A percentile compares a stretch with the other conserved stretches of the same genome.
Conservation (phyloP, 2,113 vertebrate species). For the Microcebus lehilahytsara region DNA sequence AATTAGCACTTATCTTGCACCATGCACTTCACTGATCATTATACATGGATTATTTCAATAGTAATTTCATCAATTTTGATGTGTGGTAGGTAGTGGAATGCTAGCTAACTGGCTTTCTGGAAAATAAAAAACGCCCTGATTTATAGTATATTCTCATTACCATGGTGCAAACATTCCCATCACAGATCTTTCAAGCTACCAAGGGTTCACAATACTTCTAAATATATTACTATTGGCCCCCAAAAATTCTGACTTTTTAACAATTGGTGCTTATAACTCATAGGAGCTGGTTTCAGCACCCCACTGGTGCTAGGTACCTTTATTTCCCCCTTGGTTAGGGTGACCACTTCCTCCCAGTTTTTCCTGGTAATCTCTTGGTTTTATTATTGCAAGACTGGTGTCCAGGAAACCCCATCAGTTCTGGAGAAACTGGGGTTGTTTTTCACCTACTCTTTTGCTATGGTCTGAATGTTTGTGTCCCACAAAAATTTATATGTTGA, state of each 20-base stretch:
- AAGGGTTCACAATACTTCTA: neutral
- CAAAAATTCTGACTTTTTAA: neutral
- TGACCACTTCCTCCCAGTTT: neutral
- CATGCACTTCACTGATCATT: neutral
- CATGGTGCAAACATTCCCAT: neutral
- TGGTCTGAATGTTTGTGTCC: neutral
- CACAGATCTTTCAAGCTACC: neutral
- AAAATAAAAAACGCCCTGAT: neutral
- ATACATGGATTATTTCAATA: neutral
- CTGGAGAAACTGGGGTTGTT: neutral
- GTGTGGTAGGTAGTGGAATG: neutral
- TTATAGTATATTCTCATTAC: neutral
- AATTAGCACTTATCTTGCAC: neutral
- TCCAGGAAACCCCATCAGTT: neutral
- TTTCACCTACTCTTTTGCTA: neutral
- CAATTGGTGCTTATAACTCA: neutral
- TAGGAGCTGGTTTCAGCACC: neutral
- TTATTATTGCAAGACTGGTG: neutral
- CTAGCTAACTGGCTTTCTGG: neutral
- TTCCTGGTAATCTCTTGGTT: neutral
- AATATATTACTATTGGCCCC: neutral
- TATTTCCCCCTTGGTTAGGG: neutral
- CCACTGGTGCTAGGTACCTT: neutral
- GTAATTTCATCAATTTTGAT: neutral
- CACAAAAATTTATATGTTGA: neutral